Percentiles rank a stretch among this genome's conserved stretches.
These are phyloP conservation scores for Pteropus rufus DNA, from an alignment of 2,797 vertebrate species.

Conservation along the genomic window DNA sequence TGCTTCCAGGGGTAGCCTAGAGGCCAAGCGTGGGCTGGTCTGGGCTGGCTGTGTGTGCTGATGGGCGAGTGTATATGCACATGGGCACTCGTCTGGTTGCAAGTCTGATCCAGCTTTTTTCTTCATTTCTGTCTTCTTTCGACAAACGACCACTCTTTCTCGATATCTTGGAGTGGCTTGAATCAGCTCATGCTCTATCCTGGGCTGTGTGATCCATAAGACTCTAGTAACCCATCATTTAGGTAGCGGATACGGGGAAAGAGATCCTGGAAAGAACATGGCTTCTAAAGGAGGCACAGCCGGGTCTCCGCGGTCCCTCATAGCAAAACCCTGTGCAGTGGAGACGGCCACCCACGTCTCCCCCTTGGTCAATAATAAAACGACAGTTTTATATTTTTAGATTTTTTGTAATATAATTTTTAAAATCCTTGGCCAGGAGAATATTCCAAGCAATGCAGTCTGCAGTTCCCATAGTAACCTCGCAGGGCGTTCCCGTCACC, in stretches of 20 bases:
- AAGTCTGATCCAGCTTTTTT: neutral
- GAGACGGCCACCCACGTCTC: neutral
- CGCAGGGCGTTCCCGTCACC: neutral
- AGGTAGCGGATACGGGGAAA: neutral
- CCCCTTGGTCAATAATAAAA: neutral
- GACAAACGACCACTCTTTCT: neutral
- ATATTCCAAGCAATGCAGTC: neutral
- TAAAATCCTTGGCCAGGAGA: neutral
- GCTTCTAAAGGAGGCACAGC: neutral
- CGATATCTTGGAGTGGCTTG: neutral
- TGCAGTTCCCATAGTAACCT: neutral
- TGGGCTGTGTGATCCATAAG: neutral
- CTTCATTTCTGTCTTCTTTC: neutral
- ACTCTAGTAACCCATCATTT: neutral
- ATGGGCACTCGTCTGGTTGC: neutral
- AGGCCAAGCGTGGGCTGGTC: neutral
- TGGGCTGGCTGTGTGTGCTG: neutral
- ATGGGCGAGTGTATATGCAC: accelerated
- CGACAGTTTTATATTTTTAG: neutral
- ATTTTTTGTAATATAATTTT: neutral
- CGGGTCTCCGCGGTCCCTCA: neutral
- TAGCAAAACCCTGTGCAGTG: neutral
- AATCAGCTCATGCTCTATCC: neutral
- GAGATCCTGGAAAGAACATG: neutral
- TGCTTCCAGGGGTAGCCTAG: neutral